Evolutionary conservation across 2,113 vertebrate genomes (phyloP), one percentile per base, ranked within the genome.

Genomic region (Nicator chloris): DNA sequence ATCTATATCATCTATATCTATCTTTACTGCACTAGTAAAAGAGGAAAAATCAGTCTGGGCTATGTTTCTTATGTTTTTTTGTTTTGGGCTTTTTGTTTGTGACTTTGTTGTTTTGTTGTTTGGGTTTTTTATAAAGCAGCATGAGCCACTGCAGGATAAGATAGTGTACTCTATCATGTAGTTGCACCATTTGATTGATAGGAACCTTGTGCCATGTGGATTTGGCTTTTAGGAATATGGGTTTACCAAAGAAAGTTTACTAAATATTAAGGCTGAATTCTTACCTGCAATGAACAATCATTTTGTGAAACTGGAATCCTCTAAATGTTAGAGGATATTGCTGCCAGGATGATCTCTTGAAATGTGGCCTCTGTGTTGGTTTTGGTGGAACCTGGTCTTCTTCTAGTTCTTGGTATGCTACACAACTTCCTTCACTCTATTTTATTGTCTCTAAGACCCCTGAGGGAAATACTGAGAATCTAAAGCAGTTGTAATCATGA

Each of bases 401-500:
- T 84, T 86, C 78, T 12, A 66, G 10, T 71, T 83, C 68, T 63
- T 90, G 47, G 47, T 88, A 72, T 73, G 56, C 64, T 85, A 47
- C 56, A 60, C 40, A 75, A 42, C 63, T 88, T 93, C 56, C 64
- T 82, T 91, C 56, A 27, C 21, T 92, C 13, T 93, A 9, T 86
- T 93, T 95, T 75, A 56, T 81, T 75, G 54, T 94, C 33, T 83
- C 39, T 82, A 82, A 80, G 45, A 57, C 54, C 56, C 87, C 59
- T 69, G 63, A 82, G 87, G 73, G 63, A 86, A 85, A 85, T 85
- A 54, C 54, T 80, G 66, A 64, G 40, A 79, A 91, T 77, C 56
- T 70, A 59, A 75, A 95, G 33, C 93, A 92, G 44, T 90, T 93
- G 87, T 91, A 93, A 83, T 91, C 85, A 77, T 39, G 75, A 95